A percentile compares a stretch with the other conserved stretches of the same genome.
Conservation (phyloP, 2,797 vertebrate genomes). For the Anomalospiza imberbis region DNA sequence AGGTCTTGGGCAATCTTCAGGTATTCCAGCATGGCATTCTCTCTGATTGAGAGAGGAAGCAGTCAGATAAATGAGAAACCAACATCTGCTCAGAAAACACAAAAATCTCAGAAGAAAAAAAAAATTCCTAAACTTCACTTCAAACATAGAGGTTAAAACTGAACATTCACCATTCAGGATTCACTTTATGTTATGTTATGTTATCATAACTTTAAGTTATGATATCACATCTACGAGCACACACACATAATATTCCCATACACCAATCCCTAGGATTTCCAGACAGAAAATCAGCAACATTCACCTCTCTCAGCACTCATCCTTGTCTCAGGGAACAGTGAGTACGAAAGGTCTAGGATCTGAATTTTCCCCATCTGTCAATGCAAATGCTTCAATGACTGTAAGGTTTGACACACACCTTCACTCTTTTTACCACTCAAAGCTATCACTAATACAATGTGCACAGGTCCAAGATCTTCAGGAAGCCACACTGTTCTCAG, state of each 20-base stretch:
- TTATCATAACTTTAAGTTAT: too few species aligned
- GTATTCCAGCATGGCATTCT: slow-evolving; percentile 93
- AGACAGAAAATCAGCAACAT: background rate
- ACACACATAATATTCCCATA: background rate
- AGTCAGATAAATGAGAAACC: background rate
- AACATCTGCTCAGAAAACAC: background rate
- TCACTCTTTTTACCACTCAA: background rate
- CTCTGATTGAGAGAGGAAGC: slow-evolving; percentile 70
- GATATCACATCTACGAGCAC: background rate
- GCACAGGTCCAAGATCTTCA: background rate
- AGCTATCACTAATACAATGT: background rate
- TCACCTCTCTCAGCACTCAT: background rate
- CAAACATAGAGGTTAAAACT: background rate
- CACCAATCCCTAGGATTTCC: background rate
- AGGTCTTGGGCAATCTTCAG: slow-evolving; percentile 97
- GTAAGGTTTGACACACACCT: background rate
- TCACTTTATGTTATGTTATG: too few species aligned
- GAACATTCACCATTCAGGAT: background rate
- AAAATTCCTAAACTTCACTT: background rate
- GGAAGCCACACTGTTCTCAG: background rate
- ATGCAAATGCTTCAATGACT: background rate
- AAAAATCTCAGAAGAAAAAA: background rate
- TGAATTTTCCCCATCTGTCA: background rate
- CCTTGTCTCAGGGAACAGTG: background rate
- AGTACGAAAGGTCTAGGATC: background rate